A percentile compares a stretch with the other conserved stretches of the same genome.
phyloP scores from a whole-genome alignment of 2,888 invertebrate genomes.

The Lysandra coridon region DNA sequence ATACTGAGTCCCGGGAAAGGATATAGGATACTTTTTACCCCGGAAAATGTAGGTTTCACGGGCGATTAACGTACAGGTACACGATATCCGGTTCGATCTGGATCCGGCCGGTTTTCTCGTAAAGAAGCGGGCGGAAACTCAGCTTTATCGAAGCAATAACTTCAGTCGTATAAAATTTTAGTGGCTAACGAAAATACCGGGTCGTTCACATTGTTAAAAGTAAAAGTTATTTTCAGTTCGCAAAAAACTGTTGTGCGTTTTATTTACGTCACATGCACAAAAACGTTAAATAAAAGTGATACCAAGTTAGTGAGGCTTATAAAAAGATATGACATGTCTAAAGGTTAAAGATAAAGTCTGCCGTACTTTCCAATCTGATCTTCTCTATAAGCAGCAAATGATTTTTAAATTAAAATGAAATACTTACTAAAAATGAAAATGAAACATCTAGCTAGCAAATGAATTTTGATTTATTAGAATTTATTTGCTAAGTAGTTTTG shows the following conservation, averaged over 20 bases:
- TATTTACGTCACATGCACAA: not conserved
- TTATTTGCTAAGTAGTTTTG: too few species aligned
- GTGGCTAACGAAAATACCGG: slow-evolving; percentile 13
- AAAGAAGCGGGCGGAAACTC: slow-evolving; percentile 2
- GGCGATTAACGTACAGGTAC: not conserved
- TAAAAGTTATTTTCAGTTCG: not conserved
- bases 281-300: not conserved
- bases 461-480: too few species aligned
- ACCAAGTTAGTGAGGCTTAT: not conserved
- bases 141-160: not conserved
- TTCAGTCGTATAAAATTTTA: slow-evolving; percentile 22
- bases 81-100: not conserved
- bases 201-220: slow-evolving; percentile 27
- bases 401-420: too few species aligned
- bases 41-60: too few species aligned
- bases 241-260: slow-evolving; percentile 1
- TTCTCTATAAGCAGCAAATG: too few species aligned
- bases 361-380: too few species aligned
- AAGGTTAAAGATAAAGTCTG: too few species aligned
- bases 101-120: not conserved
- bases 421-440: too few species aligned
- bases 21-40: too few species aligned
- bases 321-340: not conserved
- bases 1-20: too few species aligned
- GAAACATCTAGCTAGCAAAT: too few species aligned